Base-by-base conservation (phyloP, 1,140 invertebrate genomes). In the Fopius arisanus region DNA sequence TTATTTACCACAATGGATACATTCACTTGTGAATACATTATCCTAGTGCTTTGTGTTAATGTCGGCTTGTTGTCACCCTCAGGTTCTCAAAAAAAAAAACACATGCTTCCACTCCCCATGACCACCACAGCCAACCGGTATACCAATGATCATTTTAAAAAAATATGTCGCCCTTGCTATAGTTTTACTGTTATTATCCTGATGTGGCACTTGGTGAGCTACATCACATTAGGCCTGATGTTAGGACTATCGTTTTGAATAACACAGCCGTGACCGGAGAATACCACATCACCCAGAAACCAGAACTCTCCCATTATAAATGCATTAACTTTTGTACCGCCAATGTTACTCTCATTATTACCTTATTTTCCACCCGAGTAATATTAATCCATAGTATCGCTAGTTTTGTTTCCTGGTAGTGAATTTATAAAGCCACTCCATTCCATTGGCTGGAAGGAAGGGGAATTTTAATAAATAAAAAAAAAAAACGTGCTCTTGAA, bases 141-240 rank as follows among this genome's bases (percentile, higher is more conserved):
- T n/a, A n/a, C 78, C 78, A 75, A 74, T 73, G 83, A 83, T 83
- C 82, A 82, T 84, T 83, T 83, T 71, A 77, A 83, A 82, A 83
- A 84, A 84, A 85, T 83, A 84, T 82, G 81, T 84, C 80, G 72
- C 77, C 77, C 79, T 43, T 73, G 19, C 37, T 23, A 23, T 70
- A 40, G 26, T 63, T 79, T 29, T 37, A 72, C 74, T 73, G 66
- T 76, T 72, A 74, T 74, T 74, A 69, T 62, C 33, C 43, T 19
- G n/a, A n/a, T 71, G 16, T 41, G 40, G 14, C 54, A 70, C 28
- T 65, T 7, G n/a, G 14, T 16, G n/a, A 48, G 62, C n/a, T n/a
- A n/a, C n/a, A n/a, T n/a, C n/a, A n/a, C 66, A 74, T 74, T 74
- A 74, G 73, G n/a, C 26, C 31, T 69, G 54, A 28, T 2, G 62